Evolutionary conservation across 2,113 vertebrate species (phyloP).

Genomic region (Pao palembangensis): DNA sequence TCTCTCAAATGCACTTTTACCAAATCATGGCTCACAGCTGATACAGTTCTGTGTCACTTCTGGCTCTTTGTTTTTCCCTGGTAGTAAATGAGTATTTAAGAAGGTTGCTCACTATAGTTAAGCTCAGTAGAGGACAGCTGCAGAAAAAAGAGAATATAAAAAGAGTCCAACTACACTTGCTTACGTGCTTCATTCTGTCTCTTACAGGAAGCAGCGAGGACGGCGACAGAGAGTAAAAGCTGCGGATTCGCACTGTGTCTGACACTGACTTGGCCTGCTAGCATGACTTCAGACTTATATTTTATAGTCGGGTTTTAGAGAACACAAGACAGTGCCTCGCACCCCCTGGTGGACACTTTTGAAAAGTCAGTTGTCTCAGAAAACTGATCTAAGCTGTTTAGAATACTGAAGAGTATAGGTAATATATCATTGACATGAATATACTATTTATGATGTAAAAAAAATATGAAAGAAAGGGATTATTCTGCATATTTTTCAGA

Average conservation of each 20-base stretch:
- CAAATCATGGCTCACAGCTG: no score
- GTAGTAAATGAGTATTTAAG: no score
- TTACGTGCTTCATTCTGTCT: slow-evolving; percentile 1
- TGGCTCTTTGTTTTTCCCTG: no score
- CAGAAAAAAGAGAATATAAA: no score
- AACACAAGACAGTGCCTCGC: slow-evolving; percentile 69
- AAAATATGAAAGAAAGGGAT: slow-evolving; percentile 18
- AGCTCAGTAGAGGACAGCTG: no score
- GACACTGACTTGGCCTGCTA: slow-evolving; percentile 6
- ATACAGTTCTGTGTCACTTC: no score
- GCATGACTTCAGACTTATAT: slow-evolving; percentile 56
- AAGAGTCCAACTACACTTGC: background rate
- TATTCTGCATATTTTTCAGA: slow-evolving; percentile 50
- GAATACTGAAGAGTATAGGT: slow-evolving; percentile 34
- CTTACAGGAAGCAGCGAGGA: slow-evolving; percentile 79
- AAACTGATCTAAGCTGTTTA: slow-evolving; percentile 15
- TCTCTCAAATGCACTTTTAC: background rate
- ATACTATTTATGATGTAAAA: slow-evolving; percentile 34
- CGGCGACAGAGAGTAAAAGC: slow-evolving; percentile 72
- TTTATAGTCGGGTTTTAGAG: slow-evolving; percentile 53
- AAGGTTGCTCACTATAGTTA: no score
- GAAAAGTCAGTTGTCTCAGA: slow-evolving; percentile 12
- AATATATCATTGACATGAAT: slow-evolving; percentile 25
- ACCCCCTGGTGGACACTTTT: slow-evolving; percentile 50
- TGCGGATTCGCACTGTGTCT: slow-evolving; percentile 17